Conservation (phyloP, 2,797 vertebrate species). For the Zalophus californianus region DNA sequence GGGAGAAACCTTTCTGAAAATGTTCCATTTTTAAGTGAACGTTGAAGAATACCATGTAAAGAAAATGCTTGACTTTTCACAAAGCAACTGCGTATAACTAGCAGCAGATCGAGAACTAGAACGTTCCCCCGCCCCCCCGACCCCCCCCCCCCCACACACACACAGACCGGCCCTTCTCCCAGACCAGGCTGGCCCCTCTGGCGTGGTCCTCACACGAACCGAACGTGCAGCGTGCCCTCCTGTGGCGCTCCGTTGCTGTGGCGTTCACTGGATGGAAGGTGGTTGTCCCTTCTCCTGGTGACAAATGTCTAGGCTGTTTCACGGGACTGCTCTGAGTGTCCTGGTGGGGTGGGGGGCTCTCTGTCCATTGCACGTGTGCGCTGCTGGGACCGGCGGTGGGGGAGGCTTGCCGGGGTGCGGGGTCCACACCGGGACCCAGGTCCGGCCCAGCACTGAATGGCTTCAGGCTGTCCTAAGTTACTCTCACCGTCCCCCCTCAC, state of each 20-base stretch:
- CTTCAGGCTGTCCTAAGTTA: neutral
- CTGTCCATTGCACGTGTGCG: fast-evolving
- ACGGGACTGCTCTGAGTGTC: neutral
- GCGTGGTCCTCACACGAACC: neutral
- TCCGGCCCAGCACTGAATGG: neutral
- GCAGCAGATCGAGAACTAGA: neutral
- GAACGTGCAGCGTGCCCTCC: neutral
- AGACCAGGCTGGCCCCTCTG: neutral
- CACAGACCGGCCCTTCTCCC: neutral
- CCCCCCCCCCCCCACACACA: too few species aligned
- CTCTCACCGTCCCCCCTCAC: neutral
- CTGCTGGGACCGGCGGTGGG: too few species aligned
- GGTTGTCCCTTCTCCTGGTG: neutral
- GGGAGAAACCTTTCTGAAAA: neutral
- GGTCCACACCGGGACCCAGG: fast-evolving
- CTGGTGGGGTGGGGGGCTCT: neutral
- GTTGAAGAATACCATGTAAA: neutral
- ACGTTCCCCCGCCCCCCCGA: too few species aligned
- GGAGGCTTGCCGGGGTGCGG: fast-evolving
- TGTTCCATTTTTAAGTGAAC: neutral
- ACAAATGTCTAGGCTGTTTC: neutral
- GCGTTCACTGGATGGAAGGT: neutral
- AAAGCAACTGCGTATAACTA: neutral
- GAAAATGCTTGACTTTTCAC: neutral
- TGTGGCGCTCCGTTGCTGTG: fast-evolving